phyloP scores from a whole-genome alignment of 2,797 vertebrate species.

The Lithobates sylvaticus region DNA sequence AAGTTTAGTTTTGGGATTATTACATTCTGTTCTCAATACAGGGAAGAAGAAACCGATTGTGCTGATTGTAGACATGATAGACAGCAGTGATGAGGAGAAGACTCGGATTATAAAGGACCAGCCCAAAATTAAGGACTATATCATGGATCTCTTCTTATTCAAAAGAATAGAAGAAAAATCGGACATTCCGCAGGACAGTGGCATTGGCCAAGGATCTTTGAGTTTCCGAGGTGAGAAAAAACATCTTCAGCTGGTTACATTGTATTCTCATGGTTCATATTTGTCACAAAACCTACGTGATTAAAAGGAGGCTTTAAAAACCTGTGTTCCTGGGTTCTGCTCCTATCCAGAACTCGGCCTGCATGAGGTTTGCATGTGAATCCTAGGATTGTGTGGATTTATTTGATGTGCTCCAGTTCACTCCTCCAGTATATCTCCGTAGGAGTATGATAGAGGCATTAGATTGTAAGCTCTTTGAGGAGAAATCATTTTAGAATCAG shows the following conservation, averaged over 20 bases:
- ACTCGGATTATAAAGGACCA: not conserved
- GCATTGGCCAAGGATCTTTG: not conserved
- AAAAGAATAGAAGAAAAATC: not conserved
- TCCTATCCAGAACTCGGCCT: too few relatives aligned
- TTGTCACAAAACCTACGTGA: too few relatives aligned
- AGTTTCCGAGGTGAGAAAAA: not conserved
- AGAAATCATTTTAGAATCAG: too few relatives aligned
- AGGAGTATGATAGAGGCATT: too few relatives aligned
- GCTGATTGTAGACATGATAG: not conserved
- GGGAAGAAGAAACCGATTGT: not conserved
- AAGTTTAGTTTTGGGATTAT: not conserved
- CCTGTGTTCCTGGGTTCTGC: too few relatives aligned
- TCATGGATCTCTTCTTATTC: not conserved
- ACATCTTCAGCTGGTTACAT: not conserved
- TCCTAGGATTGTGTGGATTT: too few relatives aligned
- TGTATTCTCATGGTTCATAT: too few relatives aligned
- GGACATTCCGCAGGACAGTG: not conserved
- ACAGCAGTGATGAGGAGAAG: slow-evolving; percentile 19
- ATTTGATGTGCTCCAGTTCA: too few relatives aligned
- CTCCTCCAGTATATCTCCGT: too few relatives aligned
- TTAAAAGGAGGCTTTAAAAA: too few relatives aligned
- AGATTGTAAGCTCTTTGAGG: too few relatives aligned
- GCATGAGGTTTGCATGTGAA: too few relatives aligned
- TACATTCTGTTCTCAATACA: not conserved
- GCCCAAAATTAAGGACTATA: not conserved